Evolutionary conservation across 2,888 invertebrate species (phyloP).

Genomic region (Candidula unifasciata): DNA sequence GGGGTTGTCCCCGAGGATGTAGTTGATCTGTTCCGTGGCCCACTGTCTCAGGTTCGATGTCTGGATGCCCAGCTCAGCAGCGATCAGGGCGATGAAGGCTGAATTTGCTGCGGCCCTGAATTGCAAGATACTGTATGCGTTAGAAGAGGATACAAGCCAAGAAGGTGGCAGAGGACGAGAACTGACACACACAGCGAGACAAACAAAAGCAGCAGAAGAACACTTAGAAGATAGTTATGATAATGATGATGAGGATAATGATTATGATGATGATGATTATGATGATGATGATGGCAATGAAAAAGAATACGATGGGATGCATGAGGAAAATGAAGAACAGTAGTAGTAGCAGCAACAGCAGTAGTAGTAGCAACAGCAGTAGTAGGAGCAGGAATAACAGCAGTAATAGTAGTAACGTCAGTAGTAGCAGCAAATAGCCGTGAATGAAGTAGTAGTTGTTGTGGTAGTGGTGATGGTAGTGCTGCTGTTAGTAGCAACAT

Average conservation of each 20-base stretch:
- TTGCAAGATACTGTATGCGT: not conserved
- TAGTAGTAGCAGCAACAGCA: not conserved
- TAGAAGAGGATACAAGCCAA: not conserved
- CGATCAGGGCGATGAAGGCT: constrained; percentile 68
- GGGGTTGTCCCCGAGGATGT: constrained; percentile 69
- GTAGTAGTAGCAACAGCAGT: not conserved
- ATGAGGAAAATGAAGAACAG: not conserved
- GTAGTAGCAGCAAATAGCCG: no score
- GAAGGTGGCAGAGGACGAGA: not conserved
- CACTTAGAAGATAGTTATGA: not conserved
- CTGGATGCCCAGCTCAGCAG: constrained; percentile 67
- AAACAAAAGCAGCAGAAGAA: not conserved
- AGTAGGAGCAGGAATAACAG: no score
- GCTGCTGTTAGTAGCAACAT: no score
- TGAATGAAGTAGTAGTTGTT: no score
- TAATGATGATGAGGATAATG: not conserved
- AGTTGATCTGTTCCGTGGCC: constrained; percentile 71
- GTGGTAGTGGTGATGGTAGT: no score
- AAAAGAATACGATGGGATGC: not conserved
- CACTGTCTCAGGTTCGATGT: constrained; percentile 59
- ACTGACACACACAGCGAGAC: not conserved
- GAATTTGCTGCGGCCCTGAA: constrained; percentile 61
- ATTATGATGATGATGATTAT: not conserved
- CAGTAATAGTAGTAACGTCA: no score
- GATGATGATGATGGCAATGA: not conserved